Evolutionary conservation across 2,888 invertebrate genomes (phyloP), one percentile per base, ranked within the genome.

Genomic region (Ischnus inquisitorius): DNA sequence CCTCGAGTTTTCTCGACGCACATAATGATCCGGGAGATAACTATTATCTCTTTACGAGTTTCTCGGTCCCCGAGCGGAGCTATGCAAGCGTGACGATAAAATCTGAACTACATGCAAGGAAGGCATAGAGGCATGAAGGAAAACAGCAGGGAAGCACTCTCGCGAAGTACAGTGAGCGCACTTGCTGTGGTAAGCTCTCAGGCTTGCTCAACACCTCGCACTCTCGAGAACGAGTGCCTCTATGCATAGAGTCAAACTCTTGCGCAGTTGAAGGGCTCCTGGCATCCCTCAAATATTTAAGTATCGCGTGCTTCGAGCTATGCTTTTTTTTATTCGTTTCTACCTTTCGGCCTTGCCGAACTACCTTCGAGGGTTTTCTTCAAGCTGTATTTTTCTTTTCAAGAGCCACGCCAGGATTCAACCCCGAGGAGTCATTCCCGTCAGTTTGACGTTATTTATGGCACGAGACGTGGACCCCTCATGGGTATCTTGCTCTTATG

Each of bases 371-470:
- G 54, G 68, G 69, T 69, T 74, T 54, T 67, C 60, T 74, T 28
- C 76, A 78, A 82, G 79, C 75, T 76, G 60, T 77, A 69, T 72
- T 77, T 74, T 72, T 54, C 72, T 74, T 72, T 54, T 67, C 54
- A 34, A 43, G 12, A 72, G 68, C 39, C 41, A 65, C 60, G 69
- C 79, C 43, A 68, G 28, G 51, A 65, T 65, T 78, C 75, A 54
- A 57, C 64, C 81, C 79, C 46, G 57, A 76, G 76, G 25, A 74
- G 22, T 80, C 83, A 41, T 80, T 57, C 46, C 71, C 62, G 74
- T 64, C 62, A 62, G 41, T 71, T 65, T 46, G 64, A 81, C 39
- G 67, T 48, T 79, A 22, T 74, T 74, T 78, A 78, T 28, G 62
- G 64, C 57, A 6, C 60, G 28, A 43, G 43, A 60, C 16, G 25